Evolutionary conservation across 2,888 invertebrate genomes (phyloP), one percentile per base, ranked within the genome.

Genomic region (Falcaria lacertinaria): DNA sequence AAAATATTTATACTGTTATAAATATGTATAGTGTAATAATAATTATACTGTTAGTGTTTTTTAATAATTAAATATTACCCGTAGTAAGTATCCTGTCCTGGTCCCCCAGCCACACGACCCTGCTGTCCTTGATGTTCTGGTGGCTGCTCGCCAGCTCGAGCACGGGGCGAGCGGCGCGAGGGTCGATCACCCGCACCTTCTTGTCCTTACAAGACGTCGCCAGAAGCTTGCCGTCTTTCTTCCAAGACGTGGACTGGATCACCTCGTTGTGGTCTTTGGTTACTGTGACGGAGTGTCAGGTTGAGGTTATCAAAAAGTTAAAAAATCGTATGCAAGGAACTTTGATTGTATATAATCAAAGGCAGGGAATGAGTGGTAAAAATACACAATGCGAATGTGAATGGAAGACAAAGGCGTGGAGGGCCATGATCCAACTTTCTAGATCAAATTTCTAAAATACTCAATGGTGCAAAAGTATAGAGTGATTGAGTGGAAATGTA

Each of bases 131-230:
- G 53, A 97, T 95, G 71, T 95, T 96, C 75, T 95, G 95, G 81
- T 97, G 97, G 64, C 96, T 96, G 60, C 93, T 92, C 0, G 93
- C 92, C 3, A 91, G 88, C 62, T 91, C 90, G 41, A 92, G 78
- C 45, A 94, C 92, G 0, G 92, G 82, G 15, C 86, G 80, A 0
- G 90, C 67, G 0, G 89, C 90, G 25, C 96, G 89, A 0, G 97
- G 97, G 81, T 98, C 97, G 58, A 96, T 90, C 32, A 98, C 92
- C 42, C 97, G 92, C 1, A 98, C 91, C 78, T 94, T 94, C 74
- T 96, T 96, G 79, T 98, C 98, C 80, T 97, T 98, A 80, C 96
- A 96, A 0, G 97, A 95, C 0, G 97, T 96, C 4, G 95, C 96
- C 41, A 98, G 69, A 1, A 87, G 56, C 41, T 91, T 91, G 7